phyloP scores from a whole-genome alignment of 2,888 invertebrate species.

The Chironomus tentans region DNA sequence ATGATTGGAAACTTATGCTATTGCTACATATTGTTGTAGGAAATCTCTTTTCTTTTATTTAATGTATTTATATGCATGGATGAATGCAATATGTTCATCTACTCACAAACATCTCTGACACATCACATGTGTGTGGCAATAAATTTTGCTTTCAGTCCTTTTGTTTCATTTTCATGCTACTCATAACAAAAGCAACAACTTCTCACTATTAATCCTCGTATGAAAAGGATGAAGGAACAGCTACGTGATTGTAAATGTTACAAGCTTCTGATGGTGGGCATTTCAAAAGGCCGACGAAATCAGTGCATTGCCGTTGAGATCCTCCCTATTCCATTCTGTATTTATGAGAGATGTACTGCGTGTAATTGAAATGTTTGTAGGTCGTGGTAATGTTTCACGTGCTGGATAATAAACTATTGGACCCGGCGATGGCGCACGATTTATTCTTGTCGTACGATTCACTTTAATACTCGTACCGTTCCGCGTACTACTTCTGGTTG shows the following conservation, averaged over 20 bases:
- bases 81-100: neutral
- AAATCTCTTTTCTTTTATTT: neutral
- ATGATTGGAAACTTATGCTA: neutral
- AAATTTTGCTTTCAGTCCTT: neutral
- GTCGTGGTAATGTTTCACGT: conserved; percentile 32
- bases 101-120: neutral
- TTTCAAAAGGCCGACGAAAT: conserved; percentile 22
- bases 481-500: conserved; percentile 39
- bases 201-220: neutral
- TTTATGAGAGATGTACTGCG: conserved; percentile 17
- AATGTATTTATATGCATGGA: neutral
- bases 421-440: conserved; percentile 42
- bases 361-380: conserved; percentile 14
- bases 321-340: conserved; percentile 20
- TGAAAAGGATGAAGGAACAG: neutral
- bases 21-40: neutral
- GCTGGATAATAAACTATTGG: conserved; percentile 44
- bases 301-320: conserved; percentile 14
- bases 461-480: conserved; percentile 37
- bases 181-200: too few relatives aligned
- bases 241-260: neutral
- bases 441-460: conserved; percentile 39
- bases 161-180: neutral
- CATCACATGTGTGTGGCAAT: neutral
- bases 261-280: too few relatives aligned